Evolutionary conservation across 2,113 vertebrate species (phyloP).

Genomic region (Oceanites oceanicus): DNA sequence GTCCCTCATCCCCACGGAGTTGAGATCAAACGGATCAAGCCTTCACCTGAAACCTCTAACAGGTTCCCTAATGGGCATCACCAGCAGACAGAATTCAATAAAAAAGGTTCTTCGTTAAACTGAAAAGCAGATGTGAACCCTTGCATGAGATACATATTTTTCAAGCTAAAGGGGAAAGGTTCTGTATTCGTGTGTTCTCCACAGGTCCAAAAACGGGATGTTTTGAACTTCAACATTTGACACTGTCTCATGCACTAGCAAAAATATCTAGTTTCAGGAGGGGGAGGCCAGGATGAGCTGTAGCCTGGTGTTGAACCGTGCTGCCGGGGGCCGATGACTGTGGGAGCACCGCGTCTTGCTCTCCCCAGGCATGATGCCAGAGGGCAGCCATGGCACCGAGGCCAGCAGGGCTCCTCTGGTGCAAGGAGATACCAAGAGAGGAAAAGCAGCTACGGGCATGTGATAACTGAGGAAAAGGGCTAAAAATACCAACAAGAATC

Average conservation of each 20-base stretch:
- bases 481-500: not conserved
- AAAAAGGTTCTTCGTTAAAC: not conserved
- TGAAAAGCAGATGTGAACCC: not conserved
- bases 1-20: not conserved
- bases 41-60: not conserved
- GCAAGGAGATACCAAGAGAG: not conserved
- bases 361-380: not conserved
- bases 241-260: not conserved
- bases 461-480: not conserved
- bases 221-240: not conserved
- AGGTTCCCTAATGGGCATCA: not conserved
- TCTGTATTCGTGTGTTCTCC: not conserved
- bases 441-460: fast-evolving
- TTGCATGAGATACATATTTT: not conserved
- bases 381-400: fast-evolving
- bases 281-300: not conserved
- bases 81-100: not conserved
- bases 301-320: not conserved
- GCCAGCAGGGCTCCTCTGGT: fast-evolving
- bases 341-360: not conserved
- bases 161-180: not conserved
- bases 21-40: not conserved
- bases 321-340: fast-evolving
- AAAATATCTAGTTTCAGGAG: not conserved
- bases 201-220: not conserved